Conservation (phyloP, 2,113 vertebrate species). For the Myotis davidii region DNA sequence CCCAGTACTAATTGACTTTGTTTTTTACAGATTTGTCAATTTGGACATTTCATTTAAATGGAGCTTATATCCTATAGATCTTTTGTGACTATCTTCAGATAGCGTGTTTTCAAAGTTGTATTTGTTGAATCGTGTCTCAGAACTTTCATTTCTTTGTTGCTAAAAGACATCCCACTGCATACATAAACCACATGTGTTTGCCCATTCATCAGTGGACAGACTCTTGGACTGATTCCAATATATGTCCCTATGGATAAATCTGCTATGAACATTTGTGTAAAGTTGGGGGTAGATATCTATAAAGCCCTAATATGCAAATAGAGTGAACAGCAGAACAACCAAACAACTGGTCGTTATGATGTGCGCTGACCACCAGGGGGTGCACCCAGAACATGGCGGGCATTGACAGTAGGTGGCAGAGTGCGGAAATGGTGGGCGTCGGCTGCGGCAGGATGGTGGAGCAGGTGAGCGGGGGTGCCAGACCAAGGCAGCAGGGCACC, state of each 20-base stretch:
- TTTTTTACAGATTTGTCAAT: background rate
- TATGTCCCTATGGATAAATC: background rate
- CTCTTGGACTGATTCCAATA: background rate
- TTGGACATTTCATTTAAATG: background rate
- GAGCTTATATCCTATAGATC: background rate
- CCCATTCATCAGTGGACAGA: background rate
- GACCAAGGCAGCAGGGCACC: no score
- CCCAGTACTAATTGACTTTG: background rate
- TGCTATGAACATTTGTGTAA: background rate
- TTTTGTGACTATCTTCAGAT: background rate
- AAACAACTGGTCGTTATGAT: no score
- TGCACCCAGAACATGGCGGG: no score
- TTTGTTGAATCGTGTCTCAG: background rate
- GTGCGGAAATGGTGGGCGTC: no score
- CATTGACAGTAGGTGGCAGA: no score
- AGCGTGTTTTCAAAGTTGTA: background rate
- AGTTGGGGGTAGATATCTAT: background rate
- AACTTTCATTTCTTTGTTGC: background rate
- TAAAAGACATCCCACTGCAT: background rate
- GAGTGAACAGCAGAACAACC: no score
- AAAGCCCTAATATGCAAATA: no score
- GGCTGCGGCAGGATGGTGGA: no score
- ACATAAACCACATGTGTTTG: background rate
- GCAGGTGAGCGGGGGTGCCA: no score
- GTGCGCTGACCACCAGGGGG: no score